Conservation (phyloP, 2,113 vertebrate species). For the Probosciger aterrimus region DNA sequence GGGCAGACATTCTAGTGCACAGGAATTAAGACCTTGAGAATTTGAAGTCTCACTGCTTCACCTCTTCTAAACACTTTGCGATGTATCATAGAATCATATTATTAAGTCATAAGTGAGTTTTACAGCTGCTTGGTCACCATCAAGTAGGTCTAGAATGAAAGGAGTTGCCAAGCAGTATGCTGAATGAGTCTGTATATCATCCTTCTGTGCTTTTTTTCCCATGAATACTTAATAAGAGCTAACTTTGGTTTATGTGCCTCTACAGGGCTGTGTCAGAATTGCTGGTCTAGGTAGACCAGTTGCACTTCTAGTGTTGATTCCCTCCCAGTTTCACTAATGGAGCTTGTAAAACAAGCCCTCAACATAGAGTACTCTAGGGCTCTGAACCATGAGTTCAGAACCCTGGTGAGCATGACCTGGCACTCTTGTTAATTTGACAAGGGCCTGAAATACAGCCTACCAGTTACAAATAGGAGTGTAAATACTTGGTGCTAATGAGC, state of each 20-base stretch:
- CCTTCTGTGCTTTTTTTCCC: neutral
- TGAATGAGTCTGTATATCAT: neutral
- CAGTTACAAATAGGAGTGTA: constrained; percentile 22
- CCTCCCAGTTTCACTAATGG: neutral
- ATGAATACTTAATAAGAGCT: neutral
- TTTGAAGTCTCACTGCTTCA: neutral
- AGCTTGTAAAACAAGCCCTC: constrained; percentile 33
- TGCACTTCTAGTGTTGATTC: neutral
- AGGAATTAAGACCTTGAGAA: neutral
- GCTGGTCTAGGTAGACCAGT: neutral
- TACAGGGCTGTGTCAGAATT: neutral
- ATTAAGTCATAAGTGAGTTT: neutral
- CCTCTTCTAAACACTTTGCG: neutral
- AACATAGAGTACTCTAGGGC: neutral
- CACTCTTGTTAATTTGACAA: constrained; percentile 18
- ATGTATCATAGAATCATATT: neutral
- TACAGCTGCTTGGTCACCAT: neutral
- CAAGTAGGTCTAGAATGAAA: neutral
- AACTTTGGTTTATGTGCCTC: neutral
- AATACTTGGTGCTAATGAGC: constrained; percentile 40
- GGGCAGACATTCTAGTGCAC: neutral
- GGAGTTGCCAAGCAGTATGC: neutral
- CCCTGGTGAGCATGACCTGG: neutral
- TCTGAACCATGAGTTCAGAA: constrained; percentile 29
- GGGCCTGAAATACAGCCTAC: constrained; percentile 26